phyloP scores from a whole-genome alignment of 2,113 vertebrate genomes.

The Heterocephalus glaber region DNA sequence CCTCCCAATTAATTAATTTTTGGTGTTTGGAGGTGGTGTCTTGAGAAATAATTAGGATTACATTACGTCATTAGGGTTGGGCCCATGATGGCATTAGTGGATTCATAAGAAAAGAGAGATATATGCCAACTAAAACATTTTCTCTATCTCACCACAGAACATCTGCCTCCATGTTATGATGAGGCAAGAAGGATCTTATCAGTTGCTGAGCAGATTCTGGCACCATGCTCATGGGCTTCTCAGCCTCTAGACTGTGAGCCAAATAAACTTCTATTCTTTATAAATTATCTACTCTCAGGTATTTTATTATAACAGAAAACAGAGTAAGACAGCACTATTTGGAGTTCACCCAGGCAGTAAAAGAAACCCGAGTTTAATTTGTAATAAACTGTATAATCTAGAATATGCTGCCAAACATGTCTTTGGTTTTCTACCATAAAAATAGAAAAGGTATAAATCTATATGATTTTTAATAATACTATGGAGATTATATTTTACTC shows the following conservation, averaged over 20 bases:
- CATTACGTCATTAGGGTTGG: background rate
- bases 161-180: too few relatives aligned
- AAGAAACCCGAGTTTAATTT: conserved; percentile 54
- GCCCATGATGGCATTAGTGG: too few relatives aligned
- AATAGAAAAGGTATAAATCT: conserved; percentile 29
- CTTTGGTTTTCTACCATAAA: conserved; percentile 46
- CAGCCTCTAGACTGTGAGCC: background rate
- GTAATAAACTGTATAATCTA: conserved; percentile 39
- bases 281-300: background rate
- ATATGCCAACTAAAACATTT: too few relatives aligned
- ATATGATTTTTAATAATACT: conserved; percentile 45
- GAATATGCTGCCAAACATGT: conserved; percentile 18
- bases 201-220: background rate
- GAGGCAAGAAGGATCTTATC: too few relatives aligned
- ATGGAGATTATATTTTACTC: conserved; percentile 40
- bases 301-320: background rate
- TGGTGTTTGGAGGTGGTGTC: background rate
- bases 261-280: background rate
- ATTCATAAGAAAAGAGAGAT: background rate
- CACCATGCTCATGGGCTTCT: too few relatives aligned
- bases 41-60: background rate
- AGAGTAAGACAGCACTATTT: conserved; percentile 25
- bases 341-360: conserved; percentile 24
- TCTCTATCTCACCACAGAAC: too few relatives aligned
- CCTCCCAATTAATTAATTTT: too few relatives aligned